Evolutionary conservation across 2,797 vertebrate genomes (phyloP).

Genomic region (Sebastes oblongus): DNA sequence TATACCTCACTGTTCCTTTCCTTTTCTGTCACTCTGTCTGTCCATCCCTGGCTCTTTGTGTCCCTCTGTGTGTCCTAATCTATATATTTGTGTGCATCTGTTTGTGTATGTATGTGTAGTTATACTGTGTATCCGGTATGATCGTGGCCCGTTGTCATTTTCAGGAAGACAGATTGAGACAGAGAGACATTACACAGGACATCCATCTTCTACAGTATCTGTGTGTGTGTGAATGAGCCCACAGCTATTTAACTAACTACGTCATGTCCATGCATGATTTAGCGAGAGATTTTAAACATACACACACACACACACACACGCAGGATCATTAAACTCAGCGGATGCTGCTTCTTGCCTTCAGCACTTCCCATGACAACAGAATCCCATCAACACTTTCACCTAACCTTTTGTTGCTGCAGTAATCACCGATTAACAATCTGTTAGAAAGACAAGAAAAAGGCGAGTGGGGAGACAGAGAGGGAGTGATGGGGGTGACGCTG

Average conservation of each 20-base stretch:
- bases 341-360: slow-evolving; percentile 62
- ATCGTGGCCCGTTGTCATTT: slow-evolving; percentile 56
- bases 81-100: not conserved
- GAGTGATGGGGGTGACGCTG: slow-evolving; percentile 17
- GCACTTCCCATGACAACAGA: slow-evolving; percentile 70
- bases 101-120: slow-evolving; percentile 4
- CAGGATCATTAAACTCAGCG: slow-evolving; percentile 59
- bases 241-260: slow-evolving; percentile 52
- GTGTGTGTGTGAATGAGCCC: slow-evolving; percentile 4
- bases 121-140: slow-evolving; percentile 34
- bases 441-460: slow-evolving; percentile 59
- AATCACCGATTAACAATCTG: slow-evolving; percentile 73
- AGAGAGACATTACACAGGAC: slow-evolving; percentile 53
- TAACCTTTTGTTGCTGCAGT: slow-evolving; percentile 72
- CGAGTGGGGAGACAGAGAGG: not conserved
- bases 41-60: not conserved
- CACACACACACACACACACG: slow-evolving; percentile 37
- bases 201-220: slow-evolving; percentile 57
- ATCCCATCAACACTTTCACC: slow-evolving; percentile 67
- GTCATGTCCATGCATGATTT: slow-evolving; percentile 68
- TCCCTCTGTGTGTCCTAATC: slow-evolving; percentile 1
- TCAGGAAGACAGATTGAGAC: slow-evolving; percentile 61
- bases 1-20: not conserved
- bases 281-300: slow-evolving; percentile 48
- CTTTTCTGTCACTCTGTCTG: not conserved